These are phyloP conservation scores for Eulemur mongoz DNA, from an alignment of 2,797 vertebrate species.

Conservation along the genomic window DNA sequence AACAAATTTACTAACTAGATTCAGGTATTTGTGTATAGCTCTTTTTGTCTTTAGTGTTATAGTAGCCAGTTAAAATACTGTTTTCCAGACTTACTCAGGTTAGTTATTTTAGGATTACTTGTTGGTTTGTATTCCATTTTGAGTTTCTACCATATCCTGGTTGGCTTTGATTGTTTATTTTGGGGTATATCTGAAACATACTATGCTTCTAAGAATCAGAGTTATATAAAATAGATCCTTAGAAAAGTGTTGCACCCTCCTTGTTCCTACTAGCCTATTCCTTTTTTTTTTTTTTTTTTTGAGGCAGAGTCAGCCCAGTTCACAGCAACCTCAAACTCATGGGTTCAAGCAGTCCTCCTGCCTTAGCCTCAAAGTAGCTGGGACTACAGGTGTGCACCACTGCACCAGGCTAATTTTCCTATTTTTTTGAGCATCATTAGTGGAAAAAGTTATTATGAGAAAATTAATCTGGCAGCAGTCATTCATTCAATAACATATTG, in stretches of 20 bases:
- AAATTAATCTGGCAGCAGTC: not conserved
- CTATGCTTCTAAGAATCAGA: not conserved
- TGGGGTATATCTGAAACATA: not conserved
- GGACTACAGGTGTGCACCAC: too few species aligned
- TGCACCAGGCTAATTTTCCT: too few species aligned
- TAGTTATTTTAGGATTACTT: not conserved
- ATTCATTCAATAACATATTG: not conserved
- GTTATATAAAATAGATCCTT: not conserved
- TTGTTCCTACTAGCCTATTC: not conserved
- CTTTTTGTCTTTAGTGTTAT: not conserved
- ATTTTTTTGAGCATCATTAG: not conserved
- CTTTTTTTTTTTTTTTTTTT: too few species aligned
- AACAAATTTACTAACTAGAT: slow-evolving; percentile 17
- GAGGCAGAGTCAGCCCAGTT: too few species aligned
- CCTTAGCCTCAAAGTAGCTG: too few species aligned
- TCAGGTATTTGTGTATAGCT: not conserved
- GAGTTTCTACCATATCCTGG: not conserved
- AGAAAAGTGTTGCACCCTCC: not conserved
- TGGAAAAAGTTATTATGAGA: not conserved
- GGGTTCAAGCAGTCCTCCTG: too few species aligned
- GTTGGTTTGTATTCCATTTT: not conserved
- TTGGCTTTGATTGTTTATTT: not conserved
- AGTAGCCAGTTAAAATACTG: not conserved
- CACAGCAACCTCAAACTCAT: too few species aligned
- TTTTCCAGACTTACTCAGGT: not conserved